Base-by-base conservation (phyloP, 2,888 invertebrate genomes). In the Gonocerus acuteangulatus region DNA sequence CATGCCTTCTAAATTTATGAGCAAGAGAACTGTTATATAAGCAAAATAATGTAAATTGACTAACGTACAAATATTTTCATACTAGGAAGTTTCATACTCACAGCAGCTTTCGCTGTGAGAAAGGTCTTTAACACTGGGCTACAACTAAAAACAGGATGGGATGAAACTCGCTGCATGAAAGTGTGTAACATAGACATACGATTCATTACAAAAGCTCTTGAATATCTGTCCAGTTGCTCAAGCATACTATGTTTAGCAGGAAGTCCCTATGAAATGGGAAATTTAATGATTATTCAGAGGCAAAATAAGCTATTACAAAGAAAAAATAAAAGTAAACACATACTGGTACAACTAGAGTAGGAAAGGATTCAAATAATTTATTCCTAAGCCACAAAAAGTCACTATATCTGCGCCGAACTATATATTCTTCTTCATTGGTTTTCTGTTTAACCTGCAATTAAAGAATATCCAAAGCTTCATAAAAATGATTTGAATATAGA, bases 361-460 rank as follows among this genome's bases (percentile, higher is more conserved):
- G 82, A 73, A 84, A 82, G n/a, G 75, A 75, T 67, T 82, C 82
- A 44, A 83, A 77, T 60, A 85, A 73, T 69, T 80, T 81, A 66
- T 83, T 82, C 63, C 83, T 73, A 36, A 86, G 71, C 85, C 85
- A 86, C 57, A 82, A 75, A 70, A 86, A 86, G 72, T 86, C 86
- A 74, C 84, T 86, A 72, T 86, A 86, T 59, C 86, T 76, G 64
- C 85, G 76, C 48, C 84, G 74, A 7, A 85, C 85, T 54, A 81
- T 72, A 69, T 82, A 84, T 68, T 85, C 84, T 62, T 77, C 79
- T 67, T 80, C 79, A 18, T 79, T 76, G 72, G 78, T 84, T 66
- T 81, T 77, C 67, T 84, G 76, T 13, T 82, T 80, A 2, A 80
- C 80, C 81, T 81, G 70, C 18, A 71, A 69, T 65, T 23, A 58